Base-by-base conservation (phyloP, 2,113 vertebrate genomes). In the Leptodactylus fuscus region DNA sequence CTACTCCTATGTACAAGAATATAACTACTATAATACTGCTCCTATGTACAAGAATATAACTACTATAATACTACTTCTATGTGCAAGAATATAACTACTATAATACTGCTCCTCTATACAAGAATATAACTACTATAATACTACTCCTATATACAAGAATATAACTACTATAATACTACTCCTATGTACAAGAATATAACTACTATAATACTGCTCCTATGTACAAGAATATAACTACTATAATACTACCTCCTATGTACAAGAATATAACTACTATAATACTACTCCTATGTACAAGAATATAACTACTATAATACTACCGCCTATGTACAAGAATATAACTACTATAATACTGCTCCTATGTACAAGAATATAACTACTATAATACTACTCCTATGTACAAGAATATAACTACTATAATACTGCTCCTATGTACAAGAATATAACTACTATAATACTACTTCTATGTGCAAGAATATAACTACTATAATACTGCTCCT, bases 391-490 rank as follows among this genome's bases (percentile, higher is more conserved):
- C 62, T 67, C 62, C 62, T 67, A 16, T 67, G 3, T 67, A 32
- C 62, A 67, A 67, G 62, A 67, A 32, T 67, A 34, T 67, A 34
- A 67, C 62, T 67, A 32, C 62, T 67, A 67, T 67, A 67, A 67
- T 67, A 67, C 62, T 34, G 29, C 12, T 3, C 62, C 62, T 67
- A 67, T 34, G 24, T 67, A 34, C 62, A 67, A 67, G 62, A 67
- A 34, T 67, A 16, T 67, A 67, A 67, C 62, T 34, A 67, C 62
- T 67, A 67, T 67, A 67, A 67, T 67, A 67, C 29, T 67, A 13
- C 58, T 18, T 29, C 62, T 67, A 67, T 67, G 15, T 67, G 34
- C 62, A 67, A 67, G 62, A 67, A 18, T 67, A 67, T 67, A 67
- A 67, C 62, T 67, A 67, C 62, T 67, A 67, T 67, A 67, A 67